Base-by-base conservation (phyloP, 2,888 invertebrate species). In the Mythimna pallens region DNA sequence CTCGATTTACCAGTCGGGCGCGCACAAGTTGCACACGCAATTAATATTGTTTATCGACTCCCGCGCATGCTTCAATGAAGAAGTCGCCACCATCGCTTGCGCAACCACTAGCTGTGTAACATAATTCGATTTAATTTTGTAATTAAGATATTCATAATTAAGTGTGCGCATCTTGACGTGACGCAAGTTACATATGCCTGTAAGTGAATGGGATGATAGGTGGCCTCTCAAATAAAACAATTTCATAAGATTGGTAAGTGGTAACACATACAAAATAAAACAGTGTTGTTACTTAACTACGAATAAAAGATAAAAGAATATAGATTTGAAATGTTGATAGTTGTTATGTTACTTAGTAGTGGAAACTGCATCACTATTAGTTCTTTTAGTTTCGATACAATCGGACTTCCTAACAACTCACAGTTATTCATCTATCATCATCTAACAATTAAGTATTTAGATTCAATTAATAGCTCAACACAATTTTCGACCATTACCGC, bases 41-140 rank as follows among this genome's bases (percentile, higher is more conserved):
- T 90, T 90, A 89, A 88, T 89, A 87, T 87, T 84, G 84, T 88
- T 90, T 87, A 89, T 88, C 88, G 86, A 81, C 84, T 87, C 76
- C 64, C 54, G 57, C 68, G 64, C 73, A 73, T 75, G 67, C 50
- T 52, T 80, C 65, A 64, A 75, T 82, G 65, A 65, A 66, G 73
- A 67, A 57, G 71, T 74, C 62, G 62, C 64, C 63, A 59, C 64
- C 70, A 25, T 36, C 36, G n/a, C 71, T 71, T 71, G 64, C 69
- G 64, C 58, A 71, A 76, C 69, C 17, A 57, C 70, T 76, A 54
- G 22, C 54, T 55, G 55, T 34, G n/a, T 7, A 47, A 50, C 54
- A 67, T 73, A 62, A 78, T 81, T 62, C 59, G 64, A 73, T 79
- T 81, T 73, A 77, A 82, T 82, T 78, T 73, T 84, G 73, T 81